phyloP scores from a whole-genome alignment of 2,113 vertebrate species.

The Paradoxurus hermaphroditus region DNA sequence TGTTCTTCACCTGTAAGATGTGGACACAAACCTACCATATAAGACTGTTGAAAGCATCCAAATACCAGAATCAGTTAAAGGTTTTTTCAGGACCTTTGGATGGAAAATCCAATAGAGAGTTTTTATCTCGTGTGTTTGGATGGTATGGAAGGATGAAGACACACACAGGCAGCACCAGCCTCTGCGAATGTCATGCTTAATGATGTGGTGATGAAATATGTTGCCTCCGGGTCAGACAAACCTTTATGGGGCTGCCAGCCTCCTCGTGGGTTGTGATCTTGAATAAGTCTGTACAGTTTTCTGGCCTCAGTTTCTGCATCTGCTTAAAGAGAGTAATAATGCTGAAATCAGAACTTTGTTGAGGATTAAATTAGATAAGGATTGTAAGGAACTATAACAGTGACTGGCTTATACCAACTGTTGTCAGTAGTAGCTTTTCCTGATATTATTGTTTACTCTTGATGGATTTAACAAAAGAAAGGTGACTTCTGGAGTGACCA shows the following conservation, averaged over 20 bases:
- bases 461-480: background rate
- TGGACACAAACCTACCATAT: background rate
- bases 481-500: background rate
- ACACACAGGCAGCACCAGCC: background rate
- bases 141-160: background rate
- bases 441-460: background rate
- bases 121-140: background rate
- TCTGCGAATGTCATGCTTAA: background rate
- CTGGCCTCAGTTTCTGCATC: constrained; percentile 2
- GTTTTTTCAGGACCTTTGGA: background rate
- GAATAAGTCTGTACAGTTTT: background rate
- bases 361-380: background rate
- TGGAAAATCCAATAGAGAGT: background rate
- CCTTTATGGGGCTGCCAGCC: background rate
- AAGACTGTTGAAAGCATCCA: background rate
- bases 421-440: background rate
- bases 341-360: background rate
- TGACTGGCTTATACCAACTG: background rate
- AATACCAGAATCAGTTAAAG: background rate
- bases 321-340: background rate
- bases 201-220: background rate
- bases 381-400: background rate
- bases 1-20: background rate
- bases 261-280: background rate
- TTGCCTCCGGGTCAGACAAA: background rate